Evolutionary conservation across 2,797 vertebrate species (phyloP).

Genomic region (Ciconia nigra): DNA sequence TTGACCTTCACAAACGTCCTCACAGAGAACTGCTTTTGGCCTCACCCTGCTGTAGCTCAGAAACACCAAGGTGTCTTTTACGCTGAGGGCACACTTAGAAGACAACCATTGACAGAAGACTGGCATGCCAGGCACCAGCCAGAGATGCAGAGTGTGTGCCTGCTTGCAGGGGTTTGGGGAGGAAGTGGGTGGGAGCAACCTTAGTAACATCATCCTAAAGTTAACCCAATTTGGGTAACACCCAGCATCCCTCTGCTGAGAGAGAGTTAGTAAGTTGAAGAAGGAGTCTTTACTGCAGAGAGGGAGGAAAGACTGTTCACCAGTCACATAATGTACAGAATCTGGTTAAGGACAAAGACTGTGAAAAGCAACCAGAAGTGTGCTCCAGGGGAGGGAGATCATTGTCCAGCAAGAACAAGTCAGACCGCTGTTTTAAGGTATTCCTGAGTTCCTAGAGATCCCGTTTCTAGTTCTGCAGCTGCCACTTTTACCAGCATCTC

Average conservation of each 20-base stretch:
- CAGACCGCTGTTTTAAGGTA: background rate
- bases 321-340: background rate
- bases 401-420: background rate
- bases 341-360: background rate
- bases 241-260: background rate
- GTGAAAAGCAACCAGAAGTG: background rate
- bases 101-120: background rate
- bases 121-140: background rate
- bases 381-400: fast-evolving
- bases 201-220: background rate
- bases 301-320: background rate
- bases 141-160: background rate
- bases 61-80: background rate
- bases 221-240: background rate
- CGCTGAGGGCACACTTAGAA: background rate
- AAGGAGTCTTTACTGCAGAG: background rate
- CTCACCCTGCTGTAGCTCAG: background rate
- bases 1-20: background rate
- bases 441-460: background rate
- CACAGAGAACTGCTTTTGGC: background rate
- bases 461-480: background rate
- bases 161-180: background rate
- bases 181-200: background rate
- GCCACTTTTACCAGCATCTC: background rate
- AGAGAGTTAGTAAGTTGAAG: background rate